A percentile compares a stretch with the other conserved stretches of the same genome.
These are phyloP conservation scores for Notamacropus eugenii DNA, from an alignment of 2,797 vertebrate genomes.

Conservation along the genomic window DNA sequence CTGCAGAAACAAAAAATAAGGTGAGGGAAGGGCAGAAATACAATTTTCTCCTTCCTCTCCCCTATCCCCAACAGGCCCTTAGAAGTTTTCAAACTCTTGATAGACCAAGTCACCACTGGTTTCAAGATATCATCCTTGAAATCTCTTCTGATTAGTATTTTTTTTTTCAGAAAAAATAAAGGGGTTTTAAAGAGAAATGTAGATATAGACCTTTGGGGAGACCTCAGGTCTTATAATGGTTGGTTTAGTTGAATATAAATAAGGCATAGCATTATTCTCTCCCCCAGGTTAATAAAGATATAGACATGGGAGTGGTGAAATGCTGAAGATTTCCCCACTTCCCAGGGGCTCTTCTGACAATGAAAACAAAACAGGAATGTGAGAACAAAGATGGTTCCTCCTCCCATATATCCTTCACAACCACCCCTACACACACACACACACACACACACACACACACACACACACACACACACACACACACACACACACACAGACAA, in stretches of 20 bases:
- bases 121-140: fast-evolving
- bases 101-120: background rate
- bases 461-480: background rate
- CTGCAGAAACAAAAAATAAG: conserved; percentile 64
- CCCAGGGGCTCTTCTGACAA: background rate
- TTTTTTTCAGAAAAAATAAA: background rate
- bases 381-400: background rate
- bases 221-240: background rate
- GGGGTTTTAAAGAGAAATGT: background rate
- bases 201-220: background rate
- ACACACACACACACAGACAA: background rate
- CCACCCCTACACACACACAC: background rate
- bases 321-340: background rate
- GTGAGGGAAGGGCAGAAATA: conserved; percentile 52
- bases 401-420: background rate
- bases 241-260: background rate
- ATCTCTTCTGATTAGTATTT: fast-evolving
- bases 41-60: conserved; percentile 15
- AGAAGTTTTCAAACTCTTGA: background rate
- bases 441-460: background rate
- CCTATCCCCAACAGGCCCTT: background rate
- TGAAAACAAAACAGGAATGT: background rate
- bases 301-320: background rate
- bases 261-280: background rate
- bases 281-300: background rate